phyloP scores from a whole-genome alignment of 2,797 vertebrate species.

The Nothura maculosa region DNA sequence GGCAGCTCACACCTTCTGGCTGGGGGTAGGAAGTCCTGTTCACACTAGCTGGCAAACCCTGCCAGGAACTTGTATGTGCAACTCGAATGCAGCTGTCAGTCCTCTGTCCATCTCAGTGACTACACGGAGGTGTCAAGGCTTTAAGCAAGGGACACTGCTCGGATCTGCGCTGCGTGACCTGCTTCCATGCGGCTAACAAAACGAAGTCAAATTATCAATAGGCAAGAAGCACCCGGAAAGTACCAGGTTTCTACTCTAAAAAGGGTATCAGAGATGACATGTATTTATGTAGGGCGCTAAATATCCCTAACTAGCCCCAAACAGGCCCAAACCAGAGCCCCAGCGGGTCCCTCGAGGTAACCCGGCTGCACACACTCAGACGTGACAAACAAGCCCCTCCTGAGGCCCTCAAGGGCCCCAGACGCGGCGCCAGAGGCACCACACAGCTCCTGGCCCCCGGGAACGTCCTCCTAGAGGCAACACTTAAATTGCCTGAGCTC shows the following conservation, averaged over 20 bases:
- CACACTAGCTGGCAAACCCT: background rate
- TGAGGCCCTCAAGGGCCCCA: background rate
- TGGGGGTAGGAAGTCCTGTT: background rate
- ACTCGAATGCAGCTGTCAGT: background rate
- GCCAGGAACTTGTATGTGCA: background rate
- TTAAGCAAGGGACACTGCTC: background rate
- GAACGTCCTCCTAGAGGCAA: slow-evolving; percentile 24
- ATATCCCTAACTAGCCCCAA: background rate
- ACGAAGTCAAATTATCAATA: background rate
- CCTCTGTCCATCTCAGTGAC: background rate
- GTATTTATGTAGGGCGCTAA: background rate
- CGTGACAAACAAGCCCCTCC: background rate
- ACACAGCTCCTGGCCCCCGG: background rate
- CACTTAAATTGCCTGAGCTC: slow-evolving; percentile 43
- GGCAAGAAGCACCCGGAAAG: background rate
- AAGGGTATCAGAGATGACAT: background rate
- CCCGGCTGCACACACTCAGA: background rate
- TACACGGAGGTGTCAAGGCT: background rate
- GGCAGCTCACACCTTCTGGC: background rate
- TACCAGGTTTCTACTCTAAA: background rate
- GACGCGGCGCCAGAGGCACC: slow-evolving; percentile 13
- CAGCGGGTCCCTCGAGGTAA: background rate
- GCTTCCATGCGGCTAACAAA: background rate
- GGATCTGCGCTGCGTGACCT: background rate
- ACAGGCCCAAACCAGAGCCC: background rate